Evolutionary conservation across 2,888 invertebrate genomes (phyloP).

Genomic region (Watsonalla cultraria): DNA sequence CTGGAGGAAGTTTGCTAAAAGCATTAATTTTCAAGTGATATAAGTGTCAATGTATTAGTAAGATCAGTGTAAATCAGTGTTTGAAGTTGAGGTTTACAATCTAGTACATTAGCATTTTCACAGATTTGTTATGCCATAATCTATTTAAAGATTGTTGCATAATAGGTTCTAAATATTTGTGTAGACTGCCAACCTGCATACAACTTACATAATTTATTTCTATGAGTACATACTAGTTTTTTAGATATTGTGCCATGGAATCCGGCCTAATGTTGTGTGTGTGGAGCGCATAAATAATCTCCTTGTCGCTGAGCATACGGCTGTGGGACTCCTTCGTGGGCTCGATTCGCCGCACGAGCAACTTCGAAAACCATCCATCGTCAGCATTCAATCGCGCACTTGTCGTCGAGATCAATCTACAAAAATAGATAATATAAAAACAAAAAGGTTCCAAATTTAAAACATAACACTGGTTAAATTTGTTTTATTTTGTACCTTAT

Average conservation of each 20-base stretch:
- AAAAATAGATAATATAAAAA: constrained; percentile 40
- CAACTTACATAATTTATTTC: constrained; percentile 24
- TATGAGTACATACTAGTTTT: constrained; percentile 89
- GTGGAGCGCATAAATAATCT: constrained; percentile 95
- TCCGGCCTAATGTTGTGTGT: constrained; percentile 97
- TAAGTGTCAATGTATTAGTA: neutral
- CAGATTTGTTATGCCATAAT: constrained; percentile 14
- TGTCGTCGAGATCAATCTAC: constrained; percentile 62
- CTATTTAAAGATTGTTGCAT: constrained; percentile 69
- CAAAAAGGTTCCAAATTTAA: constrained; percentile 38
- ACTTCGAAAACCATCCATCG: constrained; percentile 93
- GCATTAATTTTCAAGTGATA: neutral
- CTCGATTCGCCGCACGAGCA: constrained; percentile 93
- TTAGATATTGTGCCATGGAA: constrained; percentile 89
- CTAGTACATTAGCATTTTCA: neutral
- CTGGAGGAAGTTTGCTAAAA: no score
- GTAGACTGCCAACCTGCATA: constrained; percentile 20
- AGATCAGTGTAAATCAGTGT: neutral
- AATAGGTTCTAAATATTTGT: constrained; percentile 34
- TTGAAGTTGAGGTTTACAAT: neutral
- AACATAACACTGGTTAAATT: constrained; percentile 23
- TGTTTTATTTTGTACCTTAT: constrained; percentile 43
- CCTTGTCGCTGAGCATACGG: constrained; percentile 97
- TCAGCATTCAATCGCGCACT: constrained; percentile 58
- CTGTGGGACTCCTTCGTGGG: constrained; percentile 98